phyloP scores from a whole-genome alignment of 2,797 vertebrate genomes.

The Labroides dimidiatus region DNA sequence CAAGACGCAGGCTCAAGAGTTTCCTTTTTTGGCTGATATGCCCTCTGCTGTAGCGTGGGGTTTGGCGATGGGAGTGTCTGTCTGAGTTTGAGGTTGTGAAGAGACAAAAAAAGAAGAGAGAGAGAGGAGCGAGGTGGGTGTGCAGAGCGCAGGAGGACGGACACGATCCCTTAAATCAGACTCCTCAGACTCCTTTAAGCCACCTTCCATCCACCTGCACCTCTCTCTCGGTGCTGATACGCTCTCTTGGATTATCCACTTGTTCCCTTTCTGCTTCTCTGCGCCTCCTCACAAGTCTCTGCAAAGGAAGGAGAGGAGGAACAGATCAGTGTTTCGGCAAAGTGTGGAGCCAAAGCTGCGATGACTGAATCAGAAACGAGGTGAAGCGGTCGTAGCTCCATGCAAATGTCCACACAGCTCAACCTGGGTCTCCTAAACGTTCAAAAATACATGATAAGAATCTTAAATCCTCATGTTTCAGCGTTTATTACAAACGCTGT shows the following conservation, averaged over 20 bases:
- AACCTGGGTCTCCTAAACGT: no score
- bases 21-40: slow-evolving; percentile 18
- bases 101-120: slow-evolving; percentile 34
- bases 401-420: no score
- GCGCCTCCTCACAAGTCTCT: slow-evolving; percentile 32
- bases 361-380: no score
- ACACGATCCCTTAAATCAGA: slow-evolving; percentile 4
- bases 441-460: no score
- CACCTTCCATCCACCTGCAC: slow-evolving; percentile 41
- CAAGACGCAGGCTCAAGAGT: slow-evolving; percentile 34
- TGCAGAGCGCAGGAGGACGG: slow-evolving; percentile 19
- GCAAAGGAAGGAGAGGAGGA: not conserved
- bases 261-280: slow-evolving; percentile 13
- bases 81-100: slow-evolving; percentile 20
- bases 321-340: not conserved
- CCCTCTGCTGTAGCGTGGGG: slow-evolving; percentile 32
- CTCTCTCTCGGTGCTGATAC: slow-evolving; percentile 40
- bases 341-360: no score
- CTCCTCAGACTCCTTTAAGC: slow-evolving; percentile 37
- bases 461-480: no score
- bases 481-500: no score
- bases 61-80: slow-evolving; percentile 28
- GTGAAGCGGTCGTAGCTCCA: no score
- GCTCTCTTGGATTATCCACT: slow-evolving; percentile 10
- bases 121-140: slow-evolving; percentile 64